Conservation (phyloP, 1,140 invertebrate genomes). For the Eurytemora carolleeae region DNA sequence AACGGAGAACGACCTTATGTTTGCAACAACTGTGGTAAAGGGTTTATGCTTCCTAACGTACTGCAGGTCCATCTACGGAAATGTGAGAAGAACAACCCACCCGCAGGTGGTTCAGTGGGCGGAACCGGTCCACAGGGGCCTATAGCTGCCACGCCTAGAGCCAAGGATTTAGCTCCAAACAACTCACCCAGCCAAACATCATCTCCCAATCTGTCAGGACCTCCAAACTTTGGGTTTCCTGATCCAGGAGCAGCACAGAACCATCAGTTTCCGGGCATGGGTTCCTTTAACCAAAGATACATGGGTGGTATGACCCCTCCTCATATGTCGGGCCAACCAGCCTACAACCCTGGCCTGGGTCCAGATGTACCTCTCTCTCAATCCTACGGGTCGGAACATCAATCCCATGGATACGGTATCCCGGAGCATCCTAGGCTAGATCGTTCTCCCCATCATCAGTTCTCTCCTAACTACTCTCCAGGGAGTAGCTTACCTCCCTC, state of each 20-base stretch:
- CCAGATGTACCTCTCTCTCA: too few relatives aligned
- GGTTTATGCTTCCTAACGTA: conserved; percentile 13
- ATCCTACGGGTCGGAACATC: not conserved
- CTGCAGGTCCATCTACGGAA: conserved; percentile 11
- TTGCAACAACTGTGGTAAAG: conserved; percentile 29
- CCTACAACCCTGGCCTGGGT: too few relatives aligned
- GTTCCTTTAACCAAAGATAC: not conserved
- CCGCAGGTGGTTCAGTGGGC: not conserved
- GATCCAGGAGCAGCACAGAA: not conserved
- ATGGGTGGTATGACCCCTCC: not conserved
- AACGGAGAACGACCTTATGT: conserved; percentile 71
- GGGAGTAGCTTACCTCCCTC: not conserved
- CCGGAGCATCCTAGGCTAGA: not conserved
- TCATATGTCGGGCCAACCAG: not conserved
- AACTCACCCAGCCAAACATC: not conserved
- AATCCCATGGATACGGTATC: not conserved
- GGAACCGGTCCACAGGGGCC: not conserved
- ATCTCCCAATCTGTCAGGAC: not conserved
- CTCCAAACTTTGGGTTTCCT: not conserved
- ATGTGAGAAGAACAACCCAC: conserved; percentile 11
- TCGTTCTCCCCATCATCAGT: not conserved
- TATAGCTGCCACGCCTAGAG: not conserved
- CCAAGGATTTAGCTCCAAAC: not conserved
- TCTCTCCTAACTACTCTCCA: not conserved
- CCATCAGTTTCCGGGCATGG: not conserved